Evolutionary conservation across 2,113 vertebrate species (phyloP).

Genomic region (Syngnathus typhle): DNA sequence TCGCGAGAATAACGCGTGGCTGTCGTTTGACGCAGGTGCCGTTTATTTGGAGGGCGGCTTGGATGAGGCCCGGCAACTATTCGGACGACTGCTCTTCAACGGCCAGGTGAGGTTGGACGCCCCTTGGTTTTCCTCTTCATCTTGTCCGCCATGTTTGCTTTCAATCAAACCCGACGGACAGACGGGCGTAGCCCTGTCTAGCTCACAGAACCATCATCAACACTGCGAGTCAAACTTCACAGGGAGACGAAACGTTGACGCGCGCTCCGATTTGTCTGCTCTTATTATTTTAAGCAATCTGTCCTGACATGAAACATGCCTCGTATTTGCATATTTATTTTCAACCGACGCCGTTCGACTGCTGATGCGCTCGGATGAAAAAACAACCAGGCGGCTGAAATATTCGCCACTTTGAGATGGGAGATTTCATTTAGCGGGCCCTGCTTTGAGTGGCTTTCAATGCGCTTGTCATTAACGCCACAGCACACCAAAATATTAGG

Average conservation of each 20-base stretch:
- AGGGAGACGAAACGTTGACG: slow-evolving; percentile 5
- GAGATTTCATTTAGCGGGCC: background rate
- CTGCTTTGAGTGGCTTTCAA: slow-evolving; percentile 1
- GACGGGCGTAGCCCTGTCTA: too few species aligned
- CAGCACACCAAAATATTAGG: background rate
- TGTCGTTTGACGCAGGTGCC: slow-evolving; percentile 73
- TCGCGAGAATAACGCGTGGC: slow-evolving; percentile 1
- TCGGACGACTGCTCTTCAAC: slow-evolving; percentile 93
- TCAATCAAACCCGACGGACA: background rate
- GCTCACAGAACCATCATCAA: background rate
- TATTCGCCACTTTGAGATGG: background rate
- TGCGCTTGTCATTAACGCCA: background rate
- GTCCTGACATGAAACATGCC: slow-evolving; percentile 6
- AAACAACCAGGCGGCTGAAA: background rate
- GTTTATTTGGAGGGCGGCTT: slow-evolving; percentile 95
- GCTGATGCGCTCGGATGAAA: background rate
- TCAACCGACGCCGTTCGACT: background rate
- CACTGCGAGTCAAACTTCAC: background rate
- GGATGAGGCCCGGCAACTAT: slow-evolving; percentile 87
- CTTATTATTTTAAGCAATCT: slow-evolving; percentile 11
- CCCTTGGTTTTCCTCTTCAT: background rate
- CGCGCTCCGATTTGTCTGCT: background rate
- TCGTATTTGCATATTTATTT: slow-evolving; percentile 8
- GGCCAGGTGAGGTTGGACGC: slow-evolving; percentile 71
- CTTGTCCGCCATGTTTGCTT: background rate